Base-by-base conservation (phyloP, 2,888 invertebrate genomes). In the Linnaemya vulpina region DNA sequence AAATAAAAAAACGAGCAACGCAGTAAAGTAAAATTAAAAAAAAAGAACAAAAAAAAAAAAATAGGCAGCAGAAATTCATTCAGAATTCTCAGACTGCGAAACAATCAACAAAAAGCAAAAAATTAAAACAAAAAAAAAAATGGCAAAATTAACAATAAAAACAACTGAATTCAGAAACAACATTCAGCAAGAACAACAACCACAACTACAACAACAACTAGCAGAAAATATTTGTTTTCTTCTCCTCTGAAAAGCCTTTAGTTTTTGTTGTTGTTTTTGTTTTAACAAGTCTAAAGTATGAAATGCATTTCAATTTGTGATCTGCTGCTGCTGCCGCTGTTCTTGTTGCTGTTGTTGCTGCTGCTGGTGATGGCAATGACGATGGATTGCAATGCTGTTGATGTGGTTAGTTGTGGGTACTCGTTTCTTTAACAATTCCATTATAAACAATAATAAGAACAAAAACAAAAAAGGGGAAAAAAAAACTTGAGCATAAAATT, bases 51-150 rank as follows among this genome's bases (percentile, higher is more conserved):
- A 7, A 55, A 55, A 15, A 11, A 62, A 49, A 75, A 40, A 70
- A 55, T 51, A 25, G 49, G 49, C 46, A 74, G 43, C 58, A 77
- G 60, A 80, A 74, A 81, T 85, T 85, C 85, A 85, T 85, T 85
- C 70, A 85, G 78, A 85, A 82, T 82, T 85, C 85, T 85, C 85
- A 85, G 85, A 85, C 84, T 84, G n/a, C 43, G 81, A 81, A 73
- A 74, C 53, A 53, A 15, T 30, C n/a, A n/a, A n/a, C n/a, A n/a
- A n/a, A n/a, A n/a, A n/a, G n/a, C n/a, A n/a, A n/a, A n/a, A n/a
- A n/a, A n/a, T n/a, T n/a, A n/a, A n/a, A 71, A 77, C 5, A 30
- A 30, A 71, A 77, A 68, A 75, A 17, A 38, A 40, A 53, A 20
- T 22, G 25, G 43, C 35, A 62, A 51, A 67, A 67, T 49, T 62